Evolutionary conservation across 2,797 vertebrate species (phyloP), one percentile per base, ranked within the genome.

Genomic region (Scyliorhinus canicula): DNA sequence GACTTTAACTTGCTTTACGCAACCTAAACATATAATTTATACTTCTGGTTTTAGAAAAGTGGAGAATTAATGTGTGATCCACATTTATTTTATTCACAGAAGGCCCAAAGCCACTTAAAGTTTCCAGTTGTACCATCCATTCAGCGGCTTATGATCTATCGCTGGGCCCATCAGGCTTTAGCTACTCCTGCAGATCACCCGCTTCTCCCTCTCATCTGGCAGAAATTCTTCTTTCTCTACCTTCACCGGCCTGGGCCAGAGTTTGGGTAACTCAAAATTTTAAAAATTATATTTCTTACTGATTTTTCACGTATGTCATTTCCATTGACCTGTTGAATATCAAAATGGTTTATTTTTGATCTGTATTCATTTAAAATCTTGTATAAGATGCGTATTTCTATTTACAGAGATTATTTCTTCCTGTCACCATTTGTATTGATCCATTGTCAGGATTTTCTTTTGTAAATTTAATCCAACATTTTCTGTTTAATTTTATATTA

Each of bases 141-240:
- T 79, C 98, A 98, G 97, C 97, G 99, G 95, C 97, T 99, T 95
- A 98, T 99, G 97, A 98, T 99, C 67, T 99, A 99, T 95, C 99
- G 99, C 91, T 99, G 99, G 99, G 99, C 98, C 12, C 98, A 98
- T 95, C 99, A 99, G 97, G 99, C 99, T 0, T 96, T 99, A 63
- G 97, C 96, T 95, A 99, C 99, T 0, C 98, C 98, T 11, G 98
- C 98, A 50, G 99, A 98, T 95, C 99, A 99, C 95, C 98, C 98
- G 14, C 97, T 99, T 57, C 96, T 99, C 95, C 99, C 99, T 0
- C 97, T 99, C 4, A 97, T 99, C 95, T 99, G 99, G 99, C 99
- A 99, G 96, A 99, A 98, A 96, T 99, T 99, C 96, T 97, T 99
- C 93, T 98, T 99, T 95, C 98, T 99, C 40, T 99, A 99, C 96